A percentile compares a stretch with the other conserved stretches of the same genome.
Evolutionary conservation across 1,140 invertebrate species (phyloP).

Genomic region (Chrysomallon squamiferum): DNA sequence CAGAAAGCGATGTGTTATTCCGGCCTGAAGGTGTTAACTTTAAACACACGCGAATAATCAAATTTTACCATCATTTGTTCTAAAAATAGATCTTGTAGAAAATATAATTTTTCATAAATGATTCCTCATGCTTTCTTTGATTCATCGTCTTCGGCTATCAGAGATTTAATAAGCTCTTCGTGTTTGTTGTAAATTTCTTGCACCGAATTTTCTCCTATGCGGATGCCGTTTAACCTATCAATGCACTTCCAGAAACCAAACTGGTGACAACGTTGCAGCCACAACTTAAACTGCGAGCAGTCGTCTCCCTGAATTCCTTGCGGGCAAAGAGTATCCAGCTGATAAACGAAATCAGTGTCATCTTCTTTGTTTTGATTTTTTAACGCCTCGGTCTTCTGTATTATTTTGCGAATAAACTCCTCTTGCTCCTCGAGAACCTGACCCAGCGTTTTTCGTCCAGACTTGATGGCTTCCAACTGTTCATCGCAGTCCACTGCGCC

Average conservation of each 20-base stretch:
- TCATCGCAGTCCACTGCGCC: constrained; percentile 49
- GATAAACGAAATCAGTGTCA: not conserved
- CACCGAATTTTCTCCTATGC: constrained; percentile 16
- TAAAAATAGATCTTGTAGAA: no score
- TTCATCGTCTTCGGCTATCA: no score
- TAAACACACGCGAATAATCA: no score
- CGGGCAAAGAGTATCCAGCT: constrained; percentile 26
- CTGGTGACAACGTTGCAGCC: constrained; percentile 47
- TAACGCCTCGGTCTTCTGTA: no score
- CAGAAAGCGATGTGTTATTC: no score
- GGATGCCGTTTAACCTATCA: constrained; percentile 34
- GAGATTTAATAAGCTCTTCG: not conserved
- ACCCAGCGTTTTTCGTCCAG: constrained; percentile 41
- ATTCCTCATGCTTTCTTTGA: no score
- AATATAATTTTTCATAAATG: no score
- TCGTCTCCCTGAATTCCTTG: constrained; percentile 55
- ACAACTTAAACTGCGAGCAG: constrained; percentile 44
- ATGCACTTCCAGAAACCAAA: constrained; percentile 37
- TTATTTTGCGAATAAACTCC: constrained; percentile 32
- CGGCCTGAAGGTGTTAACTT: no score
- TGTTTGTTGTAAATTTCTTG: not conserved
- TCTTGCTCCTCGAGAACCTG: constrained; percentile 48
- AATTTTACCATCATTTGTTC: no score
- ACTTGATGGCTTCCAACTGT: constrained; percentile 33
- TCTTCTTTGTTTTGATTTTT: constrained; percentile 20